Evolutionary conservation across 1,140 invertebrate genomes (phyloP), one percentile per base, ranked within the genome.

Genomic region (Galleria mellonella): DNA sequence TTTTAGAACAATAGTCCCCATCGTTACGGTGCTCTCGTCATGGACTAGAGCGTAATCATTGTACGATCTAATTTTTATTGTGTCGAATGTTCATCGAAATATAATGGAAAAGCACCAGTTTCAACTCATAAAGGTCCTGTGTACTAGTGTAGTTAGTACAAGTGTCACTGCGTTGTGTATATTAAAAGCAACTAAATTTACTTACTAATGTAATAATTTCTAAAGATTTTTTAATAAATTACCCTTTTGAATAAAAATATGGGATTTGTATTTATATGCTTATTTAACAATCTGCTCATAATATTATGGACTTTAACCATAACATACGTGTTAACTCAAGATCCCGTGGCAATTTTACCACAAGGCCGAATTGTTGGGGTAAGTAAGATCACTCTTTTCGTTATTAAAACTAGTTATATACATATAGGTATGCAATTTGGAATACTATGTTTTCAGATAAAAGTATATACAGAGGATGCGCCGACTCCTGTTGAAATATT

Each of bases 291-390:
- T 37, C 3, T 37, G 0, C 5, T 37, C 15, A 9, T 37, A 28
- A 12, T 51, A 28, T 62, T 27, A 23, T 66, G 32, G 31, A 47
- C 55, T 9, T 36, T 64, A 37, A 31, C 49, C 15, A 38, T 71
- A 17, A 41, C 41, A 15, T 46, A 28, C 40, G 60, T 62, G 7
- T 44, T 49, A 10, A 57, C 62, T 13, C 81, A 84, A 63, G 76
- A 84, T 50, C 75, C 81, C 28, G 63, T 69, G 6, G 71, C 65
- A 31, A 77, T 72, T 62, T 51, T 84, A 44, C 64, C 67, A 31
- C 77, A 82, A 64, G 81, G 81, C 36, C 72, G 81, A 33, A 68
- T 83, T 32, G 72, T 81, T 15, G 81, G 81, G 62, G 81, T 83
- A 60, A 73, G 81, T 3, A 23, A 3, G 17, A 33, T 42, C 31